A percentile compares a stretch with the other conserved stretches of the same genome.
phyloP scores from a whole-genome alignment of 1,140 invertebrate genomes.

The Caerostris darwini region DNA sequence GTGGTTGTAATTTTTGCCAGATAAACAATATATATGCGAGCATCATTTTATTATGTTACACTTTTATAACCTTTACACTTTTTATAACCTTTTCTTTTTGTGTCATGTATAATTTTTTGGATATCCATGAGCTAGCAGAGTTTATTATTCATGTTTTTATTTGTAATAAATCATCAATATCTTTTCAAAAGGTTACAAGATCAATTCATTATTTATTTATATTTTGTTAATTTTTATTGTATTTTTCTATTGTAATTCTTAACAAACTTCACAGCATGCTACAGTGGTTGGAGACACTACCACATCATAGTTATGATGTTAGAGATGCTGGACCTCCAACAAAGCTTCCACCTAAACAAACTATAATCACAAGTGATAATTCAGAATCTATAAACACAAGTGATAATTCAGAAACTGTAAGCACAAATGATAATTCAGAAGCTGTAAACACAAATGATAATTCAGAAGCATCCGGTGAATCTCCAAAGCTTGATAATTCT shows the following conservation, averaged over 20 bases:
- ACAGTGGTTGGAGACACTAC: constrained; percentile 88
- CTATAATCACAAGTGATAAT: too few species aligned
- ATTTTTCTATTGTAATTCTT: constrained; percentile 32
- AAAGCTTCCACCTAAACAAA: constrained; percentile 44
- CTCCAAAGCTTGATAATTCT: background rate
- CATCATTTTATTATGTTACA: too few species aligned
- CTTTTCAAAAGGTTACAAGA: too few species aligned
- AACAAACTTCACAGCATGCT: constrained; percentile 84
- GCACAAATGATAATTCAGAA: background rate
- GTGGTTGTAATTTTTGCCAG: too few species aligned
- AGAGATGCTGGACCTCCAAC: constrained; percentile 79
- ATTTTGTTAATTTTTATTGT: background rate
- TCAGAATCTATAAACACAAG: background rate
- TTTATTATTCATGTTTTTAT: too few species aligned
- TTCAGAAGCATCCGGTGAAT: background rate
- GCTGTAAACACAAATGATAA: background rate
- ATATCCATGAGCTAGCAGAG: too few species aligned
- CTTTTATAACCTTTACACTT: too few species aligned
- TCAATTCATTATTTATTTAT: background rate
- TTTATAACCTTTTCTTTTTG: too few species aligned
- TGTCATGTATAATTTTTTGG: too few species aligned
- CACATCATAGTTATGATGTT: constrained; percentile 87
- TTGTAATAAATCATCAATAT: background rate
- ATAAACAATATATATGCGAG: too few species aligned
- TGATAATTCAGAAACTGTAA: background rate